Evolutionary conservation across 1,140 invertebrate species (phyloP), one percentile per base, ranked within the genome.

Genomic region (Drosophila yakuba): DNA sequence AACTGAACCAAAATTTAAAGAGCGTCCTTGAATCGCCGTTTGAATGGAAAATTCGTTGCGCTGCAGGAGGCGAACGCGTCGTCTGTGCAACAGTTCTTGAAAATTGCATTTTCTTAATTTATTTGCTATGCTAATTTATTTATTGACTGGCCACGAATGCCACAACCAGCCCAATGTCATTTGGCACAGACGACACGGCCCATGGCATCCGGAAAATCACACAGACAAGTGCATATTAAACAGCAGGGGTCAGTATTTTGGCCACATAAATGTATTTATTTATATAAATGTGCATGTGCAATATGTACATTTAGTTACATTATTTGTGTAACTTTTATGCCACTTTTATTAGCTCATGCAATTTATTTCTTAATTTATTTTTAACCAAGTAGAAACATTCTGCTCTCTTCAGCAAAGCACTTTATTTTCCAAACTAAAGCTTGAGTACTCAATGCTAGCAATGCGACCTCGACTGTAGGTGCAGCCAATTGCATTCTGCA

Each of bases 81-180:
- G 55, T 38, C 36, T 52, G 71, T 62, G 58, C 81, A 73, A 80
- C 77, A 85, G 75, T 86, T 82, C 82, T 86, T 86, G 78, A 78
- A 88, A 88, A 88, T 88, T 88, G 84, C 84, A 88, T 89, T 88
- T 89, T 88, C 84, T 88, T 88, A 63, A 89, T 89, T 88, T 89
- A 84, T 88, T 88, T 88, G 80, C 63, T 89, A 88, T 88, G 84
- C 84, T 78, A 88, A 88, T 88, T 88, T 88, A 88, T 88, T 88
- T 88, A 88, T 88, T 80, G 84, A 83, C 82, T 85, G 82, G 59
- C 59, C 41, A 48, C 57, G 15, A 20, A n/a, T 23, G 15, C 41
- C 44, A 20, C 36, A 35, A 17, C 20, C 35, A 35, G 23, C 20
- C 35, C 52, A 36, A 57, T 39, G 38, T 28, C 38, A 68, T 68